Conservation (phyloP, 2,797 vertebrate species). For the Bufotes viridis region DNA sequence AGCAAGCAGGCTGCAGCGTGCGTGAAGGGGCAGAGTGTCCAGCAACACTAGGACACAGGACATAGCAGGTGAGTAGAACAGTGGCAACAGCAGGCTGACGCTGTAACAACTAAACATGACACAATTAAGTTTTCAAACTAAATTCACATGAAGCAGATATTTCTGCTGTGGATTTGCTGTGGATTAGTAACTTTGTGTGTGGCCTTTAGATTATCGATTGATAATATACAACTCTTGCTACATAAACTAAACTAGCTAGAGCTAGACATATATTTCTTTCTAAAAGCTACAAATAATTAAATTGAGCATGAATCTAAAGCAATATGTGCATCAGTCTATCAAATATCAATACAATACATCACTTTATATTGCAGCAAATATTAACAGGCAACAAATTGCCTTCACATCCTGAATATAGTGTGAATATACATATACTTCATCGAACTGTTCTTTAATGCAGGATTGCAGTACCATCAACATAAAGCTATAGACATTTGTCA, state of each 20-base stretch:
- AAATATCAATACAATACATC: background rate
- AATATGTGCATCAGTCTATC: background rate
- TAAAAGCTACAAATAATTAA: background rate
- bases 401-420: background rate
- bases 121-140: no score
- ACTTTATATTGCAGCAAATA: background rate
- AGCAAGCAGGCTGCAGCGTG: no score
- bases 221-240: background rate
- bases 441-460: background rate
- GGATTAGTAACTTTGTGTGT: no score
- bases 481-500: slow-evolving; percentile 30
- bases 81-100: no score
- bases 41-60: no score
- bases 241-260: background rate
- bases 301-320: background rate
- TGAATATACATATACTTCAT: background rate
- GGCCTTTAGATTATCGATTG: background rate
- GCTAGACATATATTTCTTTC: background rate
- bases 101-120: no score
- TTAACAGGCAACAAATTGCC: background rate
- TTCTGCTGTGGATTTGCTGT: no score
- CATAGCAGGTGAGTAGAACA: no score
- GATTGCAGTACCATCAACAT: slow-evolving; percentile 13
- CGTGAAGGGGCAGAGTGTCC: no score
- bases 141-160: no score